Base-by-base conservation (phyloP, 2,888 invertebrate species). In the Drosophila pullipes region DNA sequence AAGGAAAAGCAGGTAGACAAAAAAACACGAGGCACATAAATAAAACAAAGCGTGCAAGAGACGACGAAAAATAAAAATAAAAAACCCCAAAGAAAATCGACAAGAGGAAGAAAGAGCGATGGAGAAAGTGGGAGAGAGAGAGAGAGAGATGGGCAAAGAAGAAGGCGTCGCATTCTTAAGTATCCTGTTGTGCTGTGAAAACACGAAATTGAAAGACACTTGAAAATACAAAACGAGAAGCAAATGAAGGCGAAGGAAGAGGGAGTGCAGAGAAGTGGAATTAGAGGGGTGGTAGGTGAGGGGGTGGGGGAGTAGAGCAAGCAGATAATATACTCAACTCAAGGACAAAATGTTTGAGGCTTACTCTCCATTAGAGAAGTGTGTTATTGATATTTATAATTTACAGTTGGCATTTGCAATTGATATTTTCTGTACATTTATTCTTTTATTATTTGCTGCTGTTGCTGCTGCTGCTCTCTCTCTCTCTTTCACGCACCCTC, bases 1-100 rank as follows among this genome's bases (percentile, higher is more conserved):
- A 85, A 85, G 78, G 89, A 62, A 85, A 76, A 85, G 68, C 79
- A 78, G 82, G 78, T 78, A 78, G 82, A 76, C 54, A 49, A 33
- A 53, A 50, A 47, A 64, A 50, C 61, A 37, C 35, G 63, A 61
- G 60, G 58, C 77, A 62, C 82, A 77, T 63, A 81, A 81, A 81
- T 71, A 74, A 72, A 74, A 78, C 57, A 67, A 61, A 62, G 62
- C 64, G 60, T 53, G 22, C 47, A 75, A 63, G 53, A 67, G 60
- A 76, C 54, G 41, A 62, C 60, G 70, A 58, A 55, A 69, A 65
- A 64, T 63, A 78, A 65, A 74, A 59, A 74, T 52, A 63, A 60
- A 69, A 65, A 70, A 63, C 22, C 28, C 39, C 41, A 63, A 41
- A 18, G 31, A 4, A 54, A 47, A 47, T 25, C 9, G 25, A 4